A percentile compares a stretch with the other conserved stretches of the same genome.
Conservation (phyloP, 2,113 vertebrate genomes). For the Aphyosemion australe region DNA sequence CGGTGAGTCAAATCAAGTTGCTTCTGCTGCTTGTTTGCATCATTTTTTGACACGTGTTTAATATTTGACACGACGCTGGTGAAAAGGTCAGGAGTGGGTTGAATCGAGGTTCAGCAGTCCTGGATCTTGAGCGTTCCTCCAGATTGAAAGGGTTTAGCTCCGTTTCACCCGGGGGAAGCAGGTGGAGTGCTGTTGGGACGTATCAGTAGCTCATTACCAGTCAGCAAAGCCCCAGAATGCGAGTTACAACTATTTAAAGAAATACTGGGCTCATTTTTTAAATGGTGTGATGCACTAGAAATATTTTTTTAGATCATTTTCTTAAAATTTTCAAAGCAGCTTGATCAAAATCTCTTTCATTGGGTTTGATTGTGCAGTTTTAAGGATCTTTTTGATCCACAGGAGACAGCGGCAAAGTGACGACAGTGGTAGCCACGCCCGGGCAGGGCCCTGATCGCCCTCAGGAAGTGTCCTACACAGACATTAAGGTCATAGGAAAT, state of each 20-base stretch:
- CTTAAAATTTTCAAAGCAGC: background rate
- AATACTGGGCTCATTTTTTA: background rate
- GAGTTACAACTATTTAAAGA: slow-evolving; percentile 21
- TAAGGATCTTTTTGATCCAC: background rate
- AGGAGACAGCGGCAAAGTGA: slow-evolving; percentile 93
- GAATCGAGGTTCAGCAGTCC: background rate
- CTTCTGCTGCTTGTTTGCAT: too few relatives aligned
- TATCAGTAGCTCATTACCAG: slow-evolving; percentile 43
- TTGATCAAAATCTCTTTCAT: too few relatives aligned
- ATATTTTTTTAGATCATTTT: too few relatives aligned
- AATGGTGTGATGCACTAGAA: too few relatives aligned
- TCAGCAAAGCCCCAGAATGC: slow-evolving; percentile 13
- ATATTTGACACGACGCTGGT: background rate
- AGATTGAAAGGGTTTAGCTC: slow-evolving; percentile 4
- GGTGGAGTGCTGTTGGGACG: slow-evolving; percentile 17
- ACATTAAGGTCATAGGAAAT: slow-evolving; percentile 94
- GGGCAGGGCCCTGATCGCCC: slow-evolving; percentile 91
- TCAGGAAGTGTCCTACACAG: slow-evolving; percentile 93
- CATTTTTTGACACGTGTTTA: background rate
- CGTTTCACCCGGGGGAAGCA: slow-evolving; percentile 15
- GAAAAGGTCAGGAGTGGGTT: background rate
- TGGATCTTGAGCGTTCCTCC: background rate
- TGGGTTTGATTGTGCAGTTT: too few relatives aligned
- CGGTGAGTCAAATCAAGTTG: too few relatives aligned
- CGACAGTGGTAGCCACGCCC: slow-evolving; percentile 90